These are phyloP conservation scores for Cynaeus angustus DNA, from an alignment of 2,888 invertebrate genomes.

Conservation along the genomic window DNA sequence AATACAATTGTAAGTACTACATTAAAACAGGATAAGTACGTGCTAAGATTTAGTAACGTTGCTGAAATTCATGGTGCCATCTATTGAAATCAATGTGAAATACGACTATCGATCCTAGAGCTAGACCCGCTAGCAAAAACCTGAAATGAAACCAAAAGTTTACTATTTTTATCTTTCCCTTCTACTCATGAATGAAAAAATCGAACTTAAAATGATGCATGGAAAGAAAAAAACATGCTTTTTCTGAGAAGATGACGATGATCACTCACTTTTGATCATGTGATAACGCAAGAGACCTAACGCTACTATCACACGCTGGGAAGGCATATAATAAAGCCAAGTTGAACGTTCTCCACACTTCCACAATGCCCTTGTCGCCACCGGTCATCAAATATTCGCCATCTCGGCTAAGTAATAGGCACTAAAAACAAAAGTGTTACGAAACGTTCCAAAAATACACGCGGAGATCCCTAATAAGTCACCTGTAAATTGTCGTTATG, in stretches of 20 bases:
- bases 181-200: too few species aligned
- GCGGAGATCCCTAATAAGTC: too few species aligned
- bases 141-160: conserved; percentile 72
- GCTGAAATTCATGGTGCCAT: conserved; percentile 97
- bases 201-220: too few species aligned
- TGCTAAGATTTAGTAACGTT: conserved; percentile 80
- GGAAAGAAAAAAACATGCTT: conserved; percentile 20
- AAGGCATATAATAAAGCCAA: conserved; percentile 97
- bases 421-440: conserved; percentile 74
- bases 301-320: conserved; percentile 96
- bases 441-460: conserved; percentile 9
- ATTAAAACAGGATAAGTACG: conserved; percentile 47
- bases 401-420: conserved; percentile 94
- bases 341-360: conserved; percentile 98
- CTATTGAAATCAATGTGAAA: conserved; percentile 99
- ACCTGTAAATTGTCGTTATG: conserved; percentile 97
- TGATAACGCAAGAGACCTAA: conserved; percentile 94
- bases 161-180: conserved; percentile 13
- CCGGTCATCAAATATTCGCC: conserved; percentile 99
- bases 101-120: conserved; percentile 97
- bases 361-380: conserved; percentile 97
- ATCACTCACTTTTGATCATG: conserved; percentile 97
- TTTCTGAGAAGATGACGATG: too few species aligned
- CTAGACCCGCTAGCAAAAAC: conserved; percentile 96
- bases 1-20: conserved; percentile 47